These are phyloP conservation scores for Emmelina monodactyla DNA, from an alignment of 2,888 invertebrate genomes.

Conservation along the genomic window DNA sequence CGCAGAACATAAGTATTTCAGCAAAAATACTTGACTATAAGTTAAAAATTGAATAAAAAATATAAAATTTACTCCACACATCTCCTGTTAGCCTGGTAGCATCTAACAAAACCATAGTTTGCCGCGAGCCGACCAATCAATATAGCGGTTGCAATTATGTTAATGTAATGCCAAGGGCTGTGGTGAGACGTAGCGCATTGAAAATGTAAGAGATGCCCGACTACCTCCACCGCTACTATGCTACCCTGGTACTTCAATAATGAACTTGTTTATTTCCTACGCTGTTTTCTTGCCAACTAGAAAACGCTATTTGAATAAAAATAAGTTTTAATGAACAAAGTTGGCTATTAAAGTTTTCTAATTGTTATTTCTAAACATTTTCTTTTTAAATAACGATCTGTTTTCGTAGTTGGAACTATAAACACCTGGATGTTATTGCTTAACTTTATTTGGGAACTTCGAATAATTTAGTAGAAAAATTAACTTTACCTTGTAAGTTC, in stretches of 20 bases:
- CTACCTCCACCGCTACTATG: slow-evolving; percentile 30
- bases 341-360: slow-evolving; percentile 1
- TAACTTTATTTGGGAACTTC: no score
- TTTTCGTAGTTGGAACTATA: no score
- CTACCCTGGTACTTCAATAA: slow-evolving; percentile 28
- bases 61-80: slow-evolving; percentile 19
- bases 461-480: no score
- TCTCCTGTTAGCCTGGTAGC: slow-evolving; percentile 21
- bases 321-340: slow-evolving; percentile 1
- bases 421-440: no score
- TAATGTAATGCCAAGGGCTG: slow-evolving; percentile 51
- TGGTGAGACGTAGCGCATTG: slow-evolving; percentile 38
- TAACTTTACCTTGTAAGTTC: no score
- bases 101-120: slow-evolving; percentile 10
- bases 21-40: no score
- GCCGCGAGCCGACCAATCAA: slow-evolving; percentile 50
- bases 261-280: slow-evolving; percentile 19
- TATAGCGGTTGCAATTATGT: slow-evolving; percentile 58
- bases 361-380: not conserved
- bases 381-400: no score
- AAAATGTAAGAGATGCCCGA: slow-evolving; percentile 41
- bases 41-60: no score
- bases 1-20: no score
- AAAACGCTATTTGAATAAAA: slow-evolving; percentile 1
- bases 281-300: not conserved